A percentile compares a stretch with the other conserved stretches of the same genome.
Evolutionary conservation across 2,888 invertebrate genomes (phyloP).

Genomic region (Oxyteleia sp.): DNA sequence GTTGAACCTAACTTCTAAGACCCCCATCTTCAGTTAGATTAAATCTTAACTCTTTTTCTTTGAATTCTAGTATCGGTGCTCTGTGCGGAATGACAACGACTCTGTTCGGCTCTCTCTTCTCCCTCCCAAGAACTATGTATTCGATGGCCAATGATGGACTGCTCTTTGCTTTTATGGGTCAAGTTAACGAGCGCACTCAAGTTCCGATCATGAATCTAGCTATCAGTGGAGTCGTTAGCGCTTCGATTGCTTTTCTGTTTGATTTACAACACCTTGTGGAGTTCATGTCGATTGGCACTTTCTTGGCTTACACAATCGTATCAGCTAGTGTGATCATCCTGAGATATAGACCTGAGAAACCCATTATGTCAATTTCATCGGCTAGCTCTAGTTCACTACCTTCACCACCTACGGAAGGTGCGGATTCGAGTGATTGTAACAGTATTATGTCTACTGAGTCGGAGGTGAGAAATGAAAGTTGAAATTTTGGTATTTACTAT

Average conservation of each 20-base stretch:
- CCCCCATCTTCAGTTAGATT: too few species aligned
- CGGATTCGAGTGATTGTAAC: slow-evolving; percentile 82
- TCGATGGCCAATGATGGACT: slow-evolving; percentile 97
- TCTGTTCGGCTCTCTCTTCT: slow-evolving; percentile 94
- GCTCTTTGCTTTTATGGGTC: slow-evolving; percentile 93
- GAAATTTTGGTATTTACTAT: too few species aligned
- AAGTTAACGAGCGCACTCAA: slow-evolving; percentile 93
- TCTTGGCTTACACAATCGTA: slow-evolving; percentile 96
- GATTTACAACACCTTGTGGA: slow-evolving; percentile 96
- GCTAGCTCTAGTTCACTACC: slow-evolving; percentile 78
- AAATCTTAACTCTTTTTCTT: slow-evolving; percentile 6
- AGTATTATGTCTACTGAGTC: slow-evolving; percentile 82
- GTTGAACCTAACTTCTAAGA: too few species aligned
- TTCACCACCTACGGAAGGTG: slow-evolving; percentile 83
- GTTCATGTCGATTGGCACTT: slow-evolving; percentile 97
- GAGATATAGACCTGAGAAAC: slow-evolving; percentile 90
- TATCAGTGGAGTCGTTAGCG: slow-evolving; percentile 93
- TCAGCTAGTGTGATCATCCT: slow-evolving; percentile 96
- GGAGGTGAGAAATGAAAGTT: slow-evolving; percentile 73
- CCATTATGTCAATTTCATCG: slow-evolving; percentile 57
- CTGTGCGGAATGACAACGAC: slow-evolving; percentile 97
- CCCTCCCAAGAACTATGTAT: slow-evolving; percentile 95
- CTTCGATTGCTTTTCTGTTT: slow-evolving; percentile 94
- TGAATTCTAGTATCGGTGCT: slow-evolving; percentile 91
- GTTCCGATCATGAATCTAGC: slow-evolving; percentile 93